Percentiles rank a stretch among this genome's conserved stretches.
phyloP scores from a whole-genome alignment of 2,113 vertebrate species.

The Henicopernis longicauda region DNA sequence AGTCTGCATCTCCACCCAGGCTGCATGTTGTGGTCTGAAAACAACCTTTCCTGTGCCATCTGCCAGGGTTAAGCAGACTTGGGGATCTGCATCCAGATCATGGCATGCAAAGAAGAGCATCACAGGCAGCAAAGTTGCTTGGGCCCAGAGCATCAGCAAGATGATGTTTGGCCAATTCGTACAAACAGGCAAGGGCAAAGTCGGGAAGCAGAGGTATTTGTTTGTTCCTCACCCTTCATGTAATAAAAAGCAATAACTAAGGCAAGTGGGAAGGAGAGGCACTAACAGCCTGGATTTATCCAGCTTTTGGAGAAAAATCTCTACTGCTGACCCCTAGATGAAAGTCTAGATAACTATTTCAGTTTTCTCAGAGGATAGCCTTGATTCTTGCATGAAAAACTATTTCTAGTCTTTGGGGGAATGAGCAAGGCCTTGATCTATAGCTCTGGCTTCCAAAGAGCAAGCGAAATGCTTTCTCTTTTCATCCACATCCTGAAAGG shows the following conservation, averaged over 20 bases:
- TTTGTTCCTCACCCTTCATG: neutral
- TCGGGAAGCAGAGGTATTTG: neutral
- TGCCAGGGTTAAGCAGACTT: neutral
- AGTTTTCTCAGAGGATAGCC: slow-evolving; percentile 1
- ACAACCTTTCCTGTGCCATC: neutral
- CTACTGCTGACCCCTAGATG: slow-evolving; percentile 3
- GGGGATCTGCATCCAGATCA: neutral
- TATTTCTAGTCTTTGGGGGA: slow-evolving; percentile 28
- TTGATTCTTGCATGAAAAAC: neutral
- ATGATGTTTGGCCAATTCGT: neutral
- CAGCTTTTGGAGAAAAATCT: slow-evolving; percentile 14
- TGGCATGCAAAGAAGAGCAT: neutral
- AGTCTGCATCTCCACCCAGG: neutral
- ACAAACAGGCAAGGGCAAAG: neutral
- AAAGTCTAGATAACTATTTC: slow-evolving; percentile 5
- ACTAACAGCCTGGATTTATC: slow-evolving; percentile 23
- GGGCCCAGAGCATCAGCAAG: neutral
- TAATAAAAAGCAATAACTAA: neutral
- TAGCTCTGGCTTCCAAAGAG: neutral
- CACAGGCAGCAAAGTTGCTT: neutral
- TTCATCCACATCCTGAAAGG: slow-evolving; percentile 9
- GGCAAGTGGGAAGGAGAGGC: neutral
- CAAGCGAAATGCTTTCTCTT: slow-evolving; percentile 49
- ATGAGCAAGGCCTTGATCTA: slow-evolving; percentile 44
- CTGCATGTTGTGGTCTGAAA: neutral